Percentiles rank a stretch among this genome's conserved stretches.
These are phyloP conservation scores for Sthenelais limicola DNA, from an alignment of 2,888 invertebrate species.

Conservation along the genomic window DNA sequence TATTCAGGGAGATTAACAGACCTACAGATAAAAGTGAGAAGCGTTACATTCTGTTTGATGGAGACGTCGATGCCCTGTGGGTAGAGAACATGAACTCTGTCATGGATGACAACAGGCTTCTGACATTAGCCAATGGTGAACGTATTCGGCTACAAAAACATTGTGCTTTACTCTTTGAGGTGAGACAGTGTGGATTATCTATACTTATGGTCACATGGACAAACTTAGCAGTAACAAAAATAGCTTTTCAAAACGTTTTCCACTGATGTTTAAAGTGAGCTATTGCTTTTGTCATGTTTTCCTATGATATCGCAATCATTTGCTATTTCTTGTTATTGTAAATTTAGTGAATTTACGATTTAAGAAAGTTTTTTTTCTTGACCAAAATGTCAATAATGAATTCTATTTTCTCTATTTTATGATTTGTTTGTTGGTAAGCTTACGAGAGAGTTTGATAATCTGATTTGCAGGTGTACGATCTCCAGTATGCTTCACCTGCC, in stretches of 20 bases:
- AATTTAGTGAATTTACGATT: too few species aligned
- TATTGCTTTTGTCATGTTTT: too few species aligned
- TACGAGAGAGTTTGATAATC: background rate
- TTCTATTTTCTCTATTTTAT: too few species aligned
- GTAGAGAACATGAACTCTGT: slow-evolving; percentile 98
- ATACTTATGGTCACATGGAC: background rate
- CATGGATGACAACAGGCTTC: slow-evolving; percentile 93
- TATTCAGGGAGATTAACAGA: slow-evolving; percentile 92
- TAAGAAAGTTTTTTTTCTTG: too few species aligned
- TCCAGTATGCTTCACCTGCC: slow-evolving; percentile 92
- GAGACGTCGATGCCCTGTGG: slow-evolving; percentile 95
- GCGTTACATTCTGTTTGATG: slow-evolving; percentile 91
- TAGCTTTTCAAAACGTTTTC: background rate
- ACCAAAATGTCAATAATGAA: too few species aligned
- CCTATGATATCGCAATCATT: background rate
- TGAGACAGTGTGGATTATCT: slow-evolving; percentile 58
- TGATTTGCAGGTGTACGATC: slow-evolving; percentile 84
- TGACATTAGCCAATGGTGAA: slow-evolving; percentile 93
- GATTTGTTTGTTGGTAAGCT: background rate
- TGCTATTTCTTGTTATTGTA: too few species aligned
- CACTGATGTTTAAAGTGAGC: too few species aligned
- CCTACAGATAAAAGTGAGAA: slow-evolving; percentile 82
- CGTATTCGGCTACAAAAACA: slow-evolving; percentile 86
- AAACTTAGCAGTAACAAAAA: background rate
- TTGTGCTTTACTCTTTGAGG: slow-evolving; percentile 89